A percentile compares a stretch with the other conserved stretches of the same genome.
Evolutionary conservation across 2,113 vertebrate species (phyloP).

Genomic region (Alexandromys fortis): DNA sequence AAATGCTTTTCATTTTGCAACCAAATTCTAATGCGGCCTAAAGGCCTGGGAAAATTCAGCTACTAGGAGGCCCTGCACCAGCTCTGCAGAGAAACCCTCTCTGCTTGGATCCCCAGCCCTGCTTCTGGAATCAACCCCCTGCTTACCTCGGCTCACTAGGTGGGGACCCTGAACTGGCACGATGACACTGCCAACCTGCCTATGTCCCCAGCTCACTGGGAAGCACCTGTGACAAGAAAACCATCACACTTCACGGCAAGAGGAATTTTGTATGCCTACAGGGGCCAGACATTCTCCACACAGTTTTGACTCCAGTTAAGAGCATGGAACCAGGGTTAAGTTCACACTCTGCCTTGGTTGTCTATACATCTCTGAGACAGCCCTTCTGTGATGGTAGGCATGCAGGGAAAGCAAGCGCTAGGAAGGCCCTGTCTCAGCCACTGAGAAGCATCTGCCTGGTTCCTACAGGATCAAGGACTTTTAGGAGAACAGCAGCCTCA

Average conservation of each 20-base stretch:
- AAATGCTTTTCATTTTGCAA: neutral
- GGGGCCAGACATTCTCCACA: neutral
- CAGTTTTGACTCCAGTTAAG: neutral
- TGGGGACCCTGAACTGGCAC: neutral
- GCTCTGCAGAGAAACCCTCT: neutral
- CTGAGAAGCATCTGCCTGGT: rapidly evolving
- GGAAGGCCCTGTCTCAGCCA: neutral
- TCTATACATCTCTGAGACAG: neutral
- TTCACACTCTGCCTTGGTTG: too few species aligned
- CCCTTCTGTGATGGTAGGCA: neutral
- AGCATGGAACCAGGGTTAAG: neutral
- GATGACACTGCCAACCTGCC: too few species aligned
- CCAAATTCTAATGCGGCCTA: neutral
- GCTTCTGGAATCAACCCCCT: neutral
- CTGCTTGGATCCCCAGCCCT: too few species aligned
- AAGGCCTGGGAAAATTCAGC: neutral
- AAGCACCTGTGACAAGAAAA: neutral
- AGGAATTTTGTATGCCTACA: neutral
- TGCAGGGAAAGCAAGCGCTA: neutral
- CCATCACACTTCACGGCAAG: neutral
- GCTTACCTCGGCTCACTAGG: too few species aligned
- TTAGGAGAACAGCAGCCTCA: neutral
- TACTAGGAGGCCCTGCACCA: neutral
- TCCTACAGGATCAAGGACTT: neutral
- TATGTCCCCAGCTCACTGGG: neutral